Evolutionary conservation across 2,888 invertebrate species (phyloP).

Genomic region (Callyntrura guangdongensis): DNA sequence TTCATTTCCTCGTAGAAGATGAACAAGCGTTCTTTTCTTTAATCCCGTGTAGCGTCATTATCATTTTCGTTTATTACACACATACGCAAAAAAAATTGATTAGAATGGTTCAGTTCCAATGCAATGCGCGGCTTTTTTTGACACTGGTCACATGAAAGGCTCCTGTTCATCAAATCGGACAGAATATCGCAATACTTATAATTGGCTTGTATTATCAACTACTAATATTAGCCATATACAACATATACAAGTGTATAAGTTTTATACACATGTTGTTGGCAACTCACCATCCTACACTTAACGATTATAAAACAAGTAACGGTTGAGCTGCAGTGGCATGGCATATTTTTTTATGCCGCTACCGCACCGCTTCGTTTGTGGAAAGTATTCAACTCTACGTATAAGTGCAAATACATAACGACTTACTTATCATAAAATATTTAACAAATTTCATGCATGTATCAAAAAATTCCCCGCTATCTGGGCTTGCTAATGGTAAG

Average conservation of each 20-base stretch:
- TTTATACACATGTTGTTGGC: constrained; percentile 40
- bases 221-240: no score
- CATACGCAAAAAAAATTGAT: constrained; percentile 30
- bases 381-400: background rate
- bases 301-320: background rate
- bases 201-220: background rate
- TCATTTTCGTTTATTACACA: background rate
- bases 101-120: constrained; percentile 33
- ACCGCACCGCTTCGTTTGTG: background rate
- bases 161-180: constrained; percentile 48
- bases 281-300: constrained; percentile 68
- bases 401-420: constrained; percentile 16
- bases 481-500: background rate
- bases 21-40: background rate
- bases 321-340: background rate
- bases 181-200: constrained; percentile 9
- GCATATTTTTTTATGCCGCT: background rate
- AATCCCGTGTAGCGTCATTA: constrained; percentile 1
- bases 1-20: background rate
- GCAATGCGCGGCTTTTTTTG: constrained; percentile 64
- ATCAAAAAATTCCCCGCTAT: background rate
- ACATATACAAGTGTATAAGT: background rate
- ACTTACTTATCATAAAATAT: constrained; percentile 1
- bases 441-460: no score
- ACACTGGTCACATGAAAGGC: constrained; percentile 66